These are phyloP conservation scores for Lordiphosa andalusiaca DNA, from an alignment of 2,888 invertebrate genomes.

Conservation along the genomic window DNA sequence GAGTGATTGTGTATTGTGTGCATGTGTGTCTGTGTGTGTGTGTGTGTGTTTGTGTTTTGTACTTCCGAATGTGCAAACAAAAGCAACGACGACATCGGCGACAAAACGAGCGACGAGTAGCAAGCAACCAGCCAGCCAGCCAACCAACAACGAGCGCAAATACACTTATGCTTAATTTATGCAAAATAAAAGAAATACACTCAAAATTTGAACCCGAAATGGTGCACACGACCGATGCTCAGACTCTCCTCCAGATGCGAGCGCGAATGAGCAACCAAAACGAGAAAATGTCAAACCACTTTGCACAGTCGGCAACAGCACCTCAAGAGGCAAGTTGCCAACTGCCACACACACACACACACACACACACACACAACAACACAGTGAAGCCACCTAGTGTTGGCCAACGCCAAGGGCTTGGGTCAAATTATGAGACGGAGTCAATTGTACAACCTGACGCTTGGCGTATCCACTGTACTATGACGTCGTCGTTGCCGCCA, in stretches of 20 bases:
- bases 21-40: slow-evolving; percentile 23
- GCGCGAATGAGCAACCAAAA: slow-evolving; percentile 64
- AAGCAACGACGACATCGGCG: slow-evolving; percentile 40
- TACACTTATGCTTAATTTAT: slow-evolving; percentile 74
- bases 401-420: slow-evolving; percentile 48
- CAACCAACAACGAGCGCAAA: slow-evolving; percentile 44
- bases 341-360: slow-evolving; percentile 12
- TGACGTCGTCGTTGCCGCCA: slow-evolving; percentile 45
- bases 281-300: slow-evolving; percentile 72
- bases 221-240: slow-evolving; percentile 58
- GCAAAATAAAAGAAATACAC: slow-evolving; percentile 71
- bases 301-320: slow-evolving; percentile 43
- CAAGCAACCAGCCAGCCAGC: slow-evolving; percentile 10
- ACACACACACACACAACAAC: slow-evolving; percentile 14
- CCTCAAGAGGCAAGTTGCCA: slow-evolving; percentile 36
- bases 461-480: slow-evolving; percentile 52
- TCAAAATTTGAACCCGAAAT: slow-evolving; percentile 60
- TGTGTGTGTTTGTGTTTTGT: slow-evolving; percentile 23
- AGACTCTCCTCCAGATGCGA: slow-evolving; percentile 24
- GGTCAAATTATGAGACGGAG: slow-evolving; percentile 62
- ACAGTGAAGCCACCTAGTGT: slow-evolving; percentile 56
- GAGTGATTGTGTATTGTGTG: slow-evolving; percentile 36
- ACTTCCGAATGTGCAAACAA: slow-evolving; percentile 65
- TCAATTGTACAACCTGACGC: slow-evolving; percentile 67
- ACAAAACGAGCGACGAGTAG: slow-evolving; percentile 14